Conservation (phyloP, 2,888 invertebrate genomes). For the Cinara cedri region DNA sequence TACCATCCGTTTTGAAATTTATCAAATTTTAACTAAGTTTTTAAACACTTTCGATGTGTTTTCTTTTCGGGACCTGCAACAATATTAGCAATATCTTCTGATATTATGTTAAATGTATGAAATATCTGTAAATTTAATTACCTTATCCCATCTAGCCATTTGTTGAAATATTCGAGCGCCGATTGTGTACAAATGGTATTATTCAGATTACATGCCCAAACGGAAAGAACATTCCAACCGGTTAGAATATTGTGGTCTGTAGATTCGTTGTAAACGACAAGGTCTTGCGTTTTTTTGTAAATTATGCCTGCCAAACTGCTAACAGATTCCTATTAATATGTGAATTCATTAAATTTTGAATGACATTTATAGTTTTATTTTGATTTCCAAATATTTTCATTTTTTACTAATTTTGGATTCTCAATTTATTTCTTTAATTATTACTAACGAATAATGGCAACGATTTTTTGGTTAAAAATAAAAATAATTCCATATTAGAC, state of each 20-base stretch:
- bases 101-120: neutral
- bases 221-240: conserved; percentile 29
- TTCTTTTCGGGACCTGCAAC: too few relatives aligned
- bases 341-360: neutral
- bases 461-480: too few relatives aligned
- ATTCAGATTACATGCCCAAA: conserved; percentile 20
- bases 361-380: too few relatives aligned
- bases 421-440: too few relatives aligned
- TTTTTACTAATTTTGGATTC: too few relatives aligned
- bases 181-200: conserved; percentile 5
- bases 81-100: too few relatives aligned
- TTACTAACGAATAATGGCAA: too few relatives aligned
- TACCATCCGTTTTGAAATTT: too few relatives aligned
- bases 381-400: too few relatives aligned
- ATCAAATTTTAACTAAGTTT: too few relatives aligned
- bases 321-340: conserved; percentile 19
- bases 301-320: conserved; percentile 22
- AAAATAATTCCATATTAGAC: too few relatives aligned
- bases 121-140: neutral
- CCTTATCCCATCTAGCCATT: conserved; percentile 32
- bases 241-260: neutral
- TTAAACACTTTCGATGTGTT: too few relatives aligned
- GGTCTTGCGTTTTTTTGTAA: conserved; percentile 5
- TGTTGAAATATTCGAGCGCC: conserved; percentile 15
- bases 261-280: neutral